Evolutionary conservation across 2,113 vertebrate species (phyloP).

Genomic region (Glaucidium brasilianum): DNA sequence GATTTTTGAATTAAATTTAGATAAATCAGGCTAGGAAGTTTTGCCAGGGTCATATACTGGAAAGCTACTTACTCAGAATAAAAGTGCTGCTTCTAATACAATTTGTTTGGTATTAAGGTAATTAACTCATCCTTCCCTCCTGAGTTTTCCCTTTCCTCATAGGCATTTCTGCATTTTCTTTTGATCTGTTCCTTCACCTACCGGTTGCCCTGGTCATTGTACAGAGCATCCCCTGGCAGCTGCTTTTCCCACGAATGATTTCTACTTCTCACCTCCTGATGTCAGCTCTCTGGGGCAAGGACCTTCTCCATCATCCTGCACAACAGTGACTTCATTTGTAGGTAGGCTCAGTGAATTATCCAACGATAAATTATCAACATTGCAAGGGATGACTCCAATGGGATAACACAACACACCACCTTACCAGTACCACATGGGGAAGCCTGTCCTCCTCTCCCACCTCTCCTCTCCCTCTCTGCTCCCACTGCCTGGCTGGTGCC

Average conservation of each 20-base stretch:
- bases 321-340: not conserved
- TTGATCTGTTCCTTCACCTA: not conserved
- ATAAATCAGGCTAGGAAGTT: not conserved
- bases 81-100: not conserved
- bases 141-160: not conserved
- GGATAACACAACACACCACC: not conserved
- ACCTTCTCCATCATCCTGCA: not conserved
- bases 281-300: not conserved
- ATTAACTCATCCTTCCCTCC: not conserved
- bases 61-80: not conserved
- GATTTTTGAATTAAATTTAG: not conserved
- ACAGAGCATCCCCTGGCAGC: not conserved
- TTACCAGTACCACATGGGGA: not conserved
- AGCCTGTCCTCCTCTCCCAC: fast-evolving
- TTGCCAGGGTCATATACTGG: not conserved
- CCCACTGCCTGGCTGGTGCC: not conserved
- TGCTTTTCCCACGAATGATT: not conserved
- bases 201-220: not conserved
- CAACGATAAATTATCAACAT: not conserved
- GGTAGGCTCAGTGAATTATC: not conserved
- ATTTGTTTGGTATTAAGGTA: not conserved
- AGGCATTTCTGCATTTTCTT: not conserved
- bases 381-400: not conserved
- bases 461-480: not conserved
- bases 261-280: not conserved